phyloP scores from a whole-genome alignment of 2,797 vertebrate species.

The Leptodactylus fallax region DNA sequence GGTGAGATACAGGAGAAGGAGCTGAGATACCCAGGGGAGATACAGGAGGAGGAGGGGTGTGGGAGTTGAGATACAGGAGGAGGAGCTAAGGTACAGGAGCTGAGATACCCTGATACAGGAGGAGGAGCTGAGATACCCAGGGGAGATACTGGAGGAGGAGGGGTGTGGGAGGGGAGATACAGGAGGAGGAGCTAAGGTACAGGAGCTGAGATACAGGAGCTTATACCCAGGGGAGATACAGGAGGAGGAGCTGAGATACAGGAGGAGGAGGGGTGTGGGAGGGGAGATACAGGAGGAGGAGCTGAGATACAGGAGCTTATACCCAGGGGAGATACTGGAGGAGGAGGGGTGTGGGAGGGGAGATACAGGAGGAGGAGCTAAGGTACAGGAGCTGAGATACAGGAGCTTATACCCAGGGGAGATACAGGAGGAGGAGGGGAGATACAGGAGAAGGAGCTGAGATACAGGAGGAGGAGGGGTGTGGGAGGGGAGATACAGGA shows the following conservation, averaged over 20 bases:
- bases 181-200: no score
- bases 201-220: background rate
- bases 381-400: background rate
- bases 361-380: background rate
- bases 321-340: background rate
- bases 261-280: no score
- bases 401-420: no score
- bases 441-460: no score
- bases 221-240: no score
- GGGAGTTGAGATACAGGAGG: background rate
- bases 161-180: background rate
- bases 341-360: background rate
- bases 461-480: no score
- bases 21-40: no score
- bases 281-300: background rate
- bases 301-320: background rate
- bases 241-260: background rate
- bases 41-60: no score
- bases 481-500: no score
- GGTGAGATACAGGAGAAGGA: background rate
- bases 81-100: background rate
- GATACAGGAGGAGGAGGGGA: no score
- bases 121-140: background rate
- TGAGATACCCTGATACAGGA: background rate
- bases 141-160: no score